Evolutionary conservation across 2,113 vertebrate genomes (phyloP).

Genomic region (Protobothrops mucrosquamatus): DNA sequence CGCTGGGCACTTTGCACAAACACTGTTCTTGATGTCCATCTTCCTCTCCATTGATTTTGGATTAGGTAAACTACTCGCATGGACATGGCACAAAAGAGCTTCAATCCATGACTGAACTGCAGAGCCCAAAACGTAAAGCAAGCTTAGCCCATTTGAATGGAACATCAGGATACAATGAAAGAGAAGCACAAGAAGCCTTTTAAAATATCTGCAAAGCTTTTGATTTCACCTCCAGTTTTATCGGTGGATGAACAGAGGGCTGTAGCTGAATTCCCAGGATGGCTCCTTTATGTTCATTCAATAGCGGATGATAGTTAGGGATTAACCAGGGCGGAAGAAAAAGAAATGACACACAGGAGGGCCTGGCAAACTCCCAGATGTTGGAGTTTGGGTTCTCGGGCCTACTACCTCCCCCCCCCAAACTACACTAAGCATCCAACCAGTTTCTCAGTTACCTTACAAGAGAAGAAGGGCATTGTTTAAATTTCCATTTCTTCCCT

Average conservation of each 20-base stretch:
- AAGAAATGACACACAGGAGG: background rate
- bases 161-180: background rate
- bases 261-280: background rate
- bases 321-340: background rate
- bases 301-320: background rate
- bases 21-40: background rate
- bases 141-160: background rate
- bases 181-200: background rate
- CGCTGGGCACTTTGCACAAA: background rate
- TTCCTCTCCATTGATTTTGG: constrained; percentile 2
- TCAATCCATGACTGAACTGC: background rate
- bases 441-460: background rate
- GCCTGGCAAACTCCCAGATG: background rate
- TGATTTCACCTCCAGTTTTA: background rate
- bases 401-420: background rate
- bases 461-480: background rate
- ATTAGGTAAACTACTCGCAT: background rate
- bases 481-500: background rate
- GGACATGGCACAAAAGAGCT: background rate
- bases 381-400: background rate
- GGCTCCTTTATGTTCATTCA: background rate
- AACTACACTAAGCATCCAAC: background rate
- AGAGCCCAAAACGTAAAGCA: background rate
- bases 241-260: background rate
- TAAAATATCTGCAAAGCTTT: background rate